Evolutionary conservation across 2,888 invertebrate species (phyloP), one percentile per base, ranked within the genome.

Genomic region (Tupiocoris notatus): DNA sequence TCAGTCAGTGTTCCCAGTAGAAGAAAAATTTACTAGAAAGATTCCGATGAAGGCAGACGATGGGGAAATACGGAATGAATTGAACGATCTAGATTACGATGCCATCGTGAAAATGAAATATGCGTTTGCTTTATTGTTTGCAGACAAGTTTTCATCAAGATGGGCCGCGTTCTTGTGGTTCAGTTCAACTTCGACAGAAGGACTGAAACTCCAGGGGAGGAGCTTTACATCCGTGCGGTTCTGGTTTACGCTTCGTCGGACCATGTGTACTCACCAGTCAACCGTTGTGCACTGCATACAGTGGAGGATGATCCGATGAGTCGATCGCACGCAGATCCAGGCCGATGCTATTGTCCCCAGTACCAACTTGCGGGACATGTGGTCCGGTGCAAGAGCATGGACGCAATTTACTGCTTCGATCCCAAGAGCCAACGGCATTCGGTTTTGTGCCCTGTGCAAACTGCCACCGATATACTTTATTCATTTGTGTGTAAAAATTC

Each of bases 401-500:
- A 82, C 0, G 88, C 89, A 0, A 83, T 85, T 0, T 88, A 89
- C 81, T 81, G 82, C 79, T 86, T 87, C 79, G 90, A 91, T 20
- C 81, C 83, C 0, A 84, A 85, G 1, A 84, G 83, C 0, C 84
- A 84, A 61, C 88, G 86, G 74, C 86, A 89, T 57, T 89, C 89
- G n/a, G 87, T 91, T 0, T 76, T 88, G 3, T 86, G 90, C 9
- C 91, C 90, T 0, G 84, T 91, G 57, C 61, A 73, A 22, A 62
- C 9, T 23, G 62, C 39, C 39, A 9, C 73, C 12, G 73, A 73
- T 91, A 56, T 87, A 86, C 20, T 81, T 81, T n/a, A 88, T 88
- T 0, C 87, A 88, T 79, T 84, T 86, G 3, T 89, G 89, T 94
- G 94, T 84, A 91, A 92, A 83, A 92, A 90, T 79, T 91, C 91